These are phyloP conservation scores for Eupeodes luniger DNA, from an alignment of 2,888 invertebrate species.

Conservation along the genomic window DNA sequence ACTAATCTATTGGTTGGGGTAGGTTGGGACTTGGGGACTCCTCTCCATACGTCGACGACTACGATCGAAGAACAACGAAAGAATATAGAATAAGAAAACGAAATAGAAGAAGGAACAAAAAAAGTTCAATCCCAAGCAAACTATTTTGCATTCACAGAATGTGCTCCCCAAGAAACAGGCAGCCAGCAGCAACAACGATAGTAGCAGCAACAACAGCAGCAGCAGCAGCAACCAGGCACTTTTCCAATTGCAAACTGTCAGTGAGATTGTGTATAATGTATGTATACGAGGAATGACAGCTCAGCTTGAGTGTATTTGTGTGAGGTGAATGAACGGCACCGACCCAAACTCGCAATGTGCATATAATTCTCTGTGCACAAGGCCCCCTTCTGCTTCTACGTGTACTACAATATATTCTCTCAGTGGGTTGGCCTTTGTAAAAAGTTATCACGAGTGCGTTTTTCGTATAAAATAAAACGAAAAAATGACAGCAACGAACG, in stretches of 20 bases:
- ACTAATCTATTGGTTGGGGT: slow-evolving; percentile 75
- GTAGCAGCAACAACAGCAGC: slow-evolving; percentile 12
- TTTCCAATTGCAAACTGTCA: slow-evolving; percentile 61
- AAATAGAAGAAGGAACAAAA: slow-evolving; percentile 2
- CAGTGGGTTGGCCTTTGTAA: slow-evolving; percentile 71
- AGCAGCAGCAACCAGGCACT: slow-evolving; percentile 55
- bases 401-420: neutral
- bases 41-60: slow-evolving; percentile 22
- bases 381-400: slow-evolving; percentile 8
- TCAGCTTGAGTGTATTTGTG: slow-evolving; percentile 43
- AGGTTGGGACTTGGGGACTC: slow-evolving; percentile 61
- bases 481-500: slow-evolving; percentile 38
- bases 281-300: slow-evolving; percentile 48
- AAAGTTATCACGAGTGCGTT: slow-evolving; percentile 69
- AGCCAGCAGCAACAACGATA: slow-evolving; percentile 38
- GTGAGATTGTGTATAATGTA: slow-evolving; percentile 18
- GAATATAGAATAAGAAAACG: slow-evolving; percentile 60
- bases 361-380: slow-evolving; percentile 64
- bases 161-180: slow-evolving; percentile 64
- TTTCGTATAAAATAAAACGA: neutral
- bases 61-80: slow-evolving; percentile 46
- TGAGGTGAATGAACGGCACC: slow-evolving; percentile 76
- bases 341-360: slow-evolving; percentile 75
- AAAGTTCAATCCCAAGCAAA: slow-evolving; percentile 45
- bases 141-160: slow-evolving; percentile 74